These are phyloP conservation scores for Pecten maximus DNA, from an alignment of 2,888 invertebrate species.

Conservation along the genomic window DNA sequence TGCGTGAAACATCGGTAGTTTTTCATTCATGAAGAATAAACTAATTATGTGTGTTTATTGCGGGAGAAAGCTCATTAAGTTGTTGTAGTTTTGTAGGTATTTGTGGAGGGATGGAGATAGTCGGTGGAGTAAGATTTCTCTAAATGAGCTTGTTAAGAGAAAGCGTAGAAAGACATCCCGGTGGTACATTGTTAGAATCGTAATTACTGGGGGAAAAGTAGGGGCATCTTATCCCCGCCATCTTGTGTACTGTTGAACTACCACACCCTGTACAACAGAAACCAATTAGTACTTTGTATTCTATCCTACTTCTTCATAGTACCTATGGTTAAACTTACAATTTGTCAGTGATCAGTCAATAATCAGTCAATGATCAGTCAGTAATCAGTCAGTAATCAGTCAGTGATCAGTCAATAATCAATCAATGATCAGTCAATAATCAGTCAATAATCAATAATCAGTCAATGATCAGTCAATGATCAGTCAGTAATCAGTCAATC, in stretches of 20 bases:
- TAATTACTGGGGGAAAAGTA: not conserved
- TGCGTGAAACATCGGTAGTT: conserved; percentile 2
- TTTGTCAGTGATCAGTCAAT: too few species aligned
- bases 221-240: not conserved
- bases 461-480: too few species aligned
- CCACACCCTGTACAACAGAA: not conserved
- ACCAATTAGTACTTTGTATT: too few species aligned
- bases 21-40: conserved; percentile 25
- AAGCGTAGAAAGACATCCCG: not conserved
- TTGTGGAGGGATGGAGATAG: not conserved
- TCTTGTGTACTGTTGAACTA: not conserved
- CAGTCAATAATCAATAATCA: too few species aligned
- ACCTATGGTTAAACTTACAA: too few species aligned
- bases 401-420: too few species aligned
- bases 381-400: too few species aligned
- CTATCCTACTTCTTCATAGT: too few species aligned
- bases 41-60: conserved; percentile 28
- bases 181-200: not conserved
- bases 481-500: too few species aligned
- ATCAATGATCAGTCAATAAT: too few species aligned
- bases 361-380: too few species aligned
- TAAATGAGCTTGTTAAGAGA: conserved; percentile 5
- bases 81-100: not conserved
- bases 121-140: not conserved
- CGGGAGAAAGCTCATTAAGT: not conserved